Base-by-base conservation (phyloP, 1,140 invertebrate genomes). In the Achatina immaculata region DNA sequence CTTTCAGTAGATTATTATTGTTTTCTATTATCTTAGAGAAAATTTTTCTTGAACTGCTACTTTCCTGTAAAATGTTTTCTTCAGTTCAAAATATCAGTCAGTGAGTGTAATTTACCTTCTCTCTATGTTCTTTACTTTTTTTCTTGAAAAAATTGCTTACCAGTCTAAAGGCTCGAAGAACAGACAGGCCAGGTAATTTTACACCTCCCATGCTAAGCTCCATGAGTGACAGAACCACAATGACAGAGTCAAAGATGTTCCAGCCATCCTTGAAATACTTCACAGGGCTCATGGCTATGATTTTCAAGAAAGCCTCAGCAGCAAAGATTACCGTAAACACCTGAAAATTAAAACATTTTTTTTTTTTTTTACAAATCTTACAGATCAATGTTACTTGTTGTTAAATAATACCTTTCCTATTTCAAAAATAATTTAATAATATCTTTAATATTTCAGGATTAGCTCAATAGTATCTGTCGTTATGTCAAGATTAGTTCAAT, bases 231-330 rank as follows among this genome's bases (percentile, higher is more conserved):
- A 99, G 94, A 45, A 96, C 94, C 86, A 99, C 98, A 91, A 99
- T 99, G 87, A 99, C 96, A 91, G 98, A 98, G 93, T 99, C 98
- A 92, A 99, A 99, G 86, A 98, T 97, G 91, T 99, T 99, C 97
- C 97, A 99, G 78, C 97, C 96, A 92, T 98, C 97, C 94, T 98
- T 96, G 93, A 99, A 98, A 92, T 99, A 99, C 92, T 94, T 96
- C 88, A 98, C 96, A 75, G 97, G 97, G 92, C 96, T 98, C 95
- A 99, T 96, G 6, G 98, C 98, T 88, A 98, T 95, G 82, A 99
- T 93, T 91, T 99, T 99, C 91, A 98, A 92, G 42, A 94, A 95
- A n/a, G 96, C 97, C 94, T 99, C 98, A 88, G 98, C 96, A 81
- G 95, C 97, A 91, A 99, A 99, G 75, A 98, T 99, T 55, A 96